These are phyloP conservation scores for Muscicapa adusta DNA, from an alignment of 2,113 vertebrate genomes.

Conservation along the genomic window DNA sequence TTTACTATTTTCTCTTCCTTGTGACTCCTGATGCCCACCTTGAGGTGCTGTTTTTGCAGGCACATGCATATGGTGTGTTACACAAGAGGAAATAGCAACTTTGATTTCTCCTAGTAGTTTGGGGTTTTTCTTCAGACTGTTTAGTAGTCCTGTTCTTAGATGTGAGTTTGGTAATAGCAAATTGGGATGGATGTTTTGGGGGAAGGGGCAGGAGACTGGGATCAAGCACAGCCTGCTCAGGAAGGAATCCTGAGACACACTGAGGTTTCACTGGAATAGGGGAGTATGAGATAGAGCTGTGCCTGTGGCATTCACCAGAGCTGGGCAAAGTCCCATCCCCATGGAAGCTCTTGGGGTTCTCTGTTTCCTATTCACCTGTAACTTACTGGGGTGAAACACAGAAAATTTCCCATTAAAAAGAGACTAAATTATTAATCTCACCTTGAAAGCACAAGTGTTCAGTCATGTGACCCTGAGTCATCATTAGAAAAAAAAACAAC, in stretches of 20 bases:
- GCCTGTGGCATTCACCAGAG: not conserved
- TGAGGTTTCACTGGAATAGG: not conserved
- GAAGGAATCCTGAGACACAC: fast-evolving
- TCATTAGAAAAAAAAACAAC: not conserved
- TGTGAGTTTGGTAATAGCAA: not conserved
- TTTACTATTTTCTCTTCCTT: not conserved
- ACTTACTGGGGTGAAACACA: not conserved
- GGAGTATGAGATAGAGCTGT: fast-evolving
- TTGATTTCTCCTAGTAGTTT: not conserved
- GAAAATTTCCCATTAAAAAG: not conserved
- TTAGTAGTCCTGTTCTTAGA: not conserved
- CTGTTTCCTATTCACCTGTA: not conserved
- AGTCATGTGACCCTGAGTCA: not conserved
- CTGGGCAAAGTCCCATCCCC: not conserved
- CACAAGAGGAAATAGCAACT: not conserved
- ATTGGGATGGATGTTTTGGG: not conserved
- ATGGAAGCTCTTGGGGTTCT: not conserved
- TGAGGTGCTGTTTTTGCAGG: not conserved
- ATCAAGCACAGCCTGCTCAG: not conserved
- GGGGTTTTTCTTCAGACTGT: not conserved
- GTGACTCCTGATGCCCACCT: not conserved
- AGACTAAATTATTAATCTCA: not conserved
- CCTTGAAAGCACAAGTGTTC: not conserved
- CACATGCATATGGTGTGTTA: fast-evolving
- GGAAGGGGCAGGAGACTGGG: not conserved